These are phyloP conservation scores for Caracal caracal DNA, from an alignment of 2,113 vertebrate genomes.

Conservation along the genomic window DNA sequence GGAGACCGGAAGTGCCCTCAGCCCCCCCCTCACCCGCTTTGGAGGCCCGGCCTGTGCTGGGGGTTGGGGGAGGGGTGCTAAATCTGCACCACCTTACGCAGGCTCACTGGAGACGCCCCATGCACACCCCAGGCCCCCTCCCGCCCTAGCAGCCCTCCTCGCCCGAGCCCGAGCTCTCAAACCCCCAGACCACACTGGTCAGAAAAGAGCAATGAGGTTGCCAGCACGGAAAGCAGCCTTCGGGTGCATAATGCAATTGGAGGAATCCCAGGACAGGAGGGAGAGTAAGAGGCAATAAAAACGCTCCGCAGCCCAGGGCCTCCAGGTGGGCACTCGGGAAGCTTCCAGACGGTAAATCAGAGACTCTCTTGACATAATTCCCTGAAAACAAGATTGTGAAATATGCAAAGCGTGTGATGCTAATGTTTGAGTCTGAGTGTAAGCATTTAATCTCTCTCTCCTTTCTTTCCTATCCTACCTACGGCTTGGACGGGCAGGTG, in stretches of 20 bases:
- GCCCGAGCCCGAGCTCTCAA: background rate
- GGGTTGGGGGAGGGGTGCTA: background rate
- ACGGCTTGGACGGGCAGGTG: accelerated
- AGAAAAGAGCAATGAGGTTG: background rate
- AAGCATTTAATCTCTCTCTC: background rate
- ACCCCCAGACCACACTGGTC: too few relatives aligned
- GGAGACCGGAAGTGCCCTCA: too few relatives aligned
- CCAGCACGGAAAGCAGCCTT: accelerated
- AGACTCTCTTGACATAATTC: background rate
- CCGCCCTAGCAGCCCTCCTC: accelerated
- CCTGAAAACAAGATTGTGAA: background rate
- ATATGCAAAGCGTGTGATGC: background rate
- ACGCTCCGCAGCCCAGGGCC: accelerated
- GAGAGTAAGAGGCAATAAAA: accelerated
- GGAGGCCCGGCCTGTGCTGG: accelerated
- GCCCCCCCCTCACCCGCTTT: background rate
- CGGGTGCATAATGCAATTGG: accelerated
- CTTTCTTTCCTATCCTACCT: background rate
- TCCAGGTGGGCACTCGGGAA: accelerated
- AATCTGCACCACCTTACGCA: background rate
- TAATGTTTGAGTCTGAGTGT: accelerated
- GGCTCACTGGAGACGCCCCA: accelerated
- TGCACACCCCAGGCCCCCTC: background rate
- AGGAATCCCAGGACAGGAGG: background rate
- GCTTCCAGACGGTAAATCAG: background rate